phyloP scores from a whole-genome alignment of 2,113 vertebrate species.

The Sapajus apella region DNA sequence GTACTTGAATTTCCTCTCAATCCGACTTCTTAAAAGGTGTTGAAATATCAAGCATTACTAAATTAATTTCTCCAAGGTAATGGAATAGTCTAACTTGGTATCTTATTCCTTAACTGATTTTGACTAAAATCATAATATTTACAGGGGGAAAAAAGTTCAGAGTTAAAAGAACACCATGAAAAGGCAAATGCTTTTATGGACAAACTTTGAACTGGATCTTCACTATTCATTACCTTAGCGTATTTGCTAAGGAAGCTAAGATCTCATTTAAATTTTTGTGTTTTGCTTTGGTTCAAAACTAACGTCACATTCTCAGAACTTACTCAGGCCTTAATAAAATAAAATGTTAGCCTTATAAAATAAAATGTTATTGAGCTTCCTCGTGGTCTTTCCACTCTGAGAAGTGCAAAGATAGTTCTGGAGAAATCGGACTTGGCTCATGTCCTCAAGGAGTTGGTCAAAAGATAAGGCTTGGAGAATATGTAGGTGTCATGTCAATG shows the following conservation, averaged over 20 bases:
- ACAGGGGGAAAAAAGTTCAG: background rate
- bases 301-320: background rate
- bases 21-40: background rate
- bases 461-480: background rate
- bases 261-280: conserved; percentile 32
- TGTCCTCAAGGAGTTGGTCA: background rate
- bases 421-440: background rate
- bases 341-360: background rate
- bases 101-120: background rate
- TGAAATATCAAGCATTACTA: background rate
- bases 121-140: conserved; percentile 32
- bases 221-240: background rate
- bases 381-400: background rate
- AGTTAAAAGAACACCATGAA: conserved; percentile 11
- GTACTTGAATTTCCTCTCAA: background rate
- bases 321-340: background rate
- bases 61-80: conserved; percentile 1
- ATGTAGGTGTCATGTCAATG: background rate
- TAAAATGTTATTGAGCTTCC: background rate
- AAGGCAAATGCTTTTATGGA: background rate
- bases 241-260: background rate
- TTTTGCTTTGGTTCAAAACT: conserved; percentile 34
- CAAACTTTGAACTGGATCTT: background rate
- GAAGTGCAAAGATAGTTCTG: background rate
- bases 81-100: background rate